These are phyloP conservation scores for Clostera curtula DNA, from an alignment of 2,888 invertebrate species.

Conservation along the genomic window DNA sequence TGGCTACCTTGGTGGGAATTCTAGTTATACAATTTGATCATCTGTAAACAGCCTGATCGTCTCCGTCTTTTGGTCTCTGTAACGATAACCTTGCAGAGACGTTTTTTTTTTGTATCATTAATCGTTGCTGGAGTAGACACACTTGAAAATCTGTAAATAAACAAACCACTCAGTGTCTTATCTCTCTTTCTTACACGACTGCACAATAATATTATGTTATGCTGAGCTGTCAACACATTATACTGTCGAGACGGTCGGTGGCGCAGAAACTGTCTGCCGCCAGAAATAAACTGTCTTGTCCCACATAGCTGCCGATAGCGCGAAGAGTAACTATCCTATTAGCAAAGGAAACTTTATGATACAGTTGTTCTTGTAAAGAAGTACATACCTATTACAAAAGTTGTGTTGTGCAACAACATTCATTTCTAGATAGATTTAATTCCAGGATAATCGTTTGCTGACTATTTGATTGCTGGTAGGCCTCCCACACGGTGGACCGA, in stretches of 20 bases:
- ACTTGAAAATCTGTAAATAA: no score
- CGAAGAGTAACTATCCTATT: conserved; percentile 39
- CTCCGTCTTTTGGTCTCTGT: no score
- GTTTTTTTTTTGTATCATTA: no score
- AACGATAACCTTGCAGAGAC: no score
- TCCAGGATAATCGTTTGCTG: no score
- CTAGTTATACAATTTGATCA: no score
- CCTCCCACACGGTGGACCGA: no score
- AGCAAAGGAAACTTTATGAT: conserved; percentile 26
- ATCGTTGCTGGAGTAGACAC: no score
- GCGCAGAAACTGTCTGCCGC: conserved; percentile 38
- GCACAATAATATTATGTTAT: conserved; percentile 21
- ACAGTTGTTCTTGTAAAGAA: conserved; percentile 25
- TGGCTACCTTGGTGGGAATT: no score
- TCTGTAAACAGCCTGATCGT: no score
- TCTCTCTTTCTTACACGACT: conserved; percentile 15
- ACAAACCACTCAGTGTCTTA: conserved; percentile 22
- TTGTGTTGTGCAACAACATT: conserved; percentile 2
- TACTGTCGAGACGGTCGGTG: conserved; percentile 24
- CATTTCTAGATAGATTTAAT: no score
- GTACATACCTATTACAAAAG: conserved; percentile 16
- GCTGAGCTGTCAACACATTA: conserved; percentile 30
- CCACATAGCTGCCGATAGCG: conserved; percentile 49
- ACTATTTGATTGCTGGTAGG: no score
- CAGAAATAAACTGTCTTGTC: conserved; percentile 53